These are phyloP conservation scores for Dendropsophus ebraccatus DNA, from an alignment of 2,113 vertebrate genomes.

Conservation along the genomic window DNA sequence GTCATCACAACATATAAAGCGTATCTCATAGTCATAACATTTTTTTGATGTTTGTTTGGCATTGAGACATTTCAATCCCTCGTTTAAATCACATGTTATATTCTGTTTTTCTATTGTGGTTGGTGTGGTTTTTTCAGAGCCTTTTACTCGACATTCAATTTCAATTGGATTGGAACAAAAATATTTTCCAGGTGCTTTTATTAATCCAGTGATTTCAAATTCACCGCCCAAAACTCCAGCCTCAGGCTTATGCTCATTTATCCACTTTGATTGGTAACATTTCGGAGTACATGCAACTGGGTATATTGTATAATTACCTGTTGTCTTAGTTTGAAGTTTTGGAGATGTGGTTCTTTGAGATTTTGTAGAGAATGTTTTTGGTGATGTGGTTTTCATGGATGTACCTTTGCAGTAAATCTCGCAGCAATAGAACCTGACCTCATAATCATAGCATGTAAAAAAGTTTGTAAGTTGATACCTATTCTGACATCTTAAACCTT, in stretches of 20 bases:
- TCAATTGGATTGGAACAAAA: neutral
- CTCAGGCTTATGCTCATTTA: neutral
- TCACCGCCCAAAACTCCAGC: neutral
- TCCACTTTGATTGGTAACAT: neutral
- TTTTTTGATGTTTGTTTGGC: neutral
- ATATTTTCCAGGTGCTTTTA: neutral
- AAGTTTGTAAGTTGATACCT: constrained; percentile 64
- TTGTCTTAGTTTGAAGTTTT: neutral
- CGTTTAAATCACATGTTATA: neutral
- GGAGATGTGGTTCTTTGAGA: neutral
- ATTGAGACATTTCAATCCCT: neutral
- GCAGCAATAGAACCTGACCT: constrained; percentile 70
- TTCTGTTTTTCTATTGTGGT: neutral
- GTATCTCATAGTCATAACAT: neutral
- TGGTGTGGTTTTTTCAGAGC: neutral
- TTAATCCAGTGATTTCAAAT: neutral
- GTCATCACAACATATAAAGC: neutral
- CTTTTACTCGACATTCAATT: neutral
- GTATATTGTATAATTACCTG: neutral
- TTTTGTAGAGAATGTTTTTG: neutral
- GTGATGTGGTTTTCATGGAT: neutral
- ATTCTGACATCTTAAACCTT: constrained; percentile 70
- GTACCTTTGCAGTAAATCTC: constrained; percentile 43
- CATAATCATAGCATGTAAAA: constrained; percentile 70
- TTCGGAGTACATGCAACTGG: neutral